These are phyloP conservation scores for Sphaerodactylus townsendi DNA, from an alignment of 2,113 vertebrate species.

Conservation along the genomic window DNA sequence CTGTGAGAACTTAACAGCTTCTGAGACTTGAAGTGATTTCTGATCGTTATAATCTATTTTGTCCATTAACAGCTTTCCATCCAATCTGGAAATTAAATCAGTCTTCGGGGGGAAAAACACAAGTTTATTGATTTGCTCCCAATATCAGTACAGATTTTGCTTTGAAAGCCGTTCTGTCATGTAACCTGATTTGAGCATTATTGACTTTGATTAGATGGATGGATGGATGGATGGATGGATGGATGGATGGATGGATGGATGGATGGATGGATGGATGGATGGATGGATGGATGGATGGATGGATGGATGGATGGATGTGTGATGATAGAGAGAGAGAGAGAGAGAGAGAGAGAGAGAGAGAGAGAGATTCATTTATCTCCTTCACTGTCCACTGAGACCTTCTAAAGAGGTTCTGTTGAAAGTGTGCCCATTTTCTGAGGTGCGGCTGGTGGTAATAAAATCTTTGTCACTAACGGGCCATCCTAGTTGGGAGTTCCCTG, in stretches of 20 bases:
- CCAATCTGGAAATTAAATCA: constrained; percentile 75
- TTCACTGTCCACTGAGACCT: neutral
- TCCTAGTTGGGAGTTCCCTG: no score
- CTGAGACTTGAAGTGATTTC: constrained; percentile 37
- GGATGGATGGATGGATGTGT: no score
- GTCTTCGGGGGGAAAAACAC: constrained; percentile 73
- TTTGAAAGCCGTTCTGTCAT: constrained; percentile 50
- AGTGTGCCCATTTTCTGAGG: neutral
- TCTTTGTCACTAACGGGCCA: neutral
- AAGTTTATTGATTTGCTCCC: constrained; percentile 75
- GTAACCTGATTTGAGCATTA: constrained; percentile 57
- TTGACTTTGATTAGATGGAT: constrained; percentile 72
- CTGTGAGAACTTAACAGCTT: constrained; percentile 22
- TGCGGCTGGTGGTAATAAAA: no score
- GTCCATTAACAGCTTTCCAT: constrained; percentile 74
- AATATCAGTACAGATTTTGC: constrained; percentile 72
- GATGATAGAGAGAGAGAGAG: no score
- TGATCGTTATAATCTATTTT: constrained; percentile 84
- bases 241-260: no score
- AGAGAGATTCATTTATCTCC: constrained; percentile 9
- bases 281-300: no score
- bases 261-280: no score
- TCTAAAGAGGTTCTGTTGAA: neutral
- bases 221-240: no score
- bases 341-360: no score